Evolutionary conservation across 2,888 invertebrate species (phyloP), one percentile per base, ranked within the genome.

Genomic region (Campaea margaritaria): DNA sequence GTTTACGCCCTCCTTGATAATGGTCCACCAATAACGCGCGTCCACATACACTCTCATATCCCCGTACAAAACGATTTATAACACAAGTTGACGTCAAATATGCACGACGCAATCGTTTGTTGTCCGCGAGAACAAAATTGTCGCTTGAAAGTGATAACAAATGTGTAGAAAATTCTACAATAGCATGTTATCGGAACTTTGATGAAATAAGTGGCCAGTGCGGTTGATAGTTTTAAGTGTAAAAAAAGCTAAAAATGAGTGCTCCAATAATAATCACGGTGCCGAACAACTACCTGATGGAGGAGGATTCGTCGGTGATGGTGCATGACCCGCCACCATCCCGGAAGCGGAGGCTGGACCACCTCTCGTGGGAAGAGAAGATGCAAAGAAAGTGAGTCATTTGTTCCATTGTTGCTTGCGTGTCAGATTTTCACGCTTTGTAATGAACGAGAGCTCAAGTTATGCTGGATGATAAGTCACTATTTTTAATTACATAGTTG

Each of bases 301-400:
- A 87, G 34, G 81, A 86, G 74, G 86, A 89, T 46, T 76, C 85
- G 41, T 77, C 85, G 67, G 83, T 84, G 60, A 72, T 83, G 48
- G 75, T 87, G 65, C 87, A 87, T 68, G 77, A 83, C 64, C 77
- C 87, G 34, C 78, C 83, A 55, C 82, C 87, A 45, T 89, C 92
- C 61, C 81, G 92, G 75, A 97, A 97, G 82, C 93, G 97, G 57
- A 93, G 96, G 53, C 89, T 97, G 74, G 97, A 97, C 82, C 97
- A 97, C 82, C 87, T 97, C 43, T 93, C 96, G 60, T 96, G 96
- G 95, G 97, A 97, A 78, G 97, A 97, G 83, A 97, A 97, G 82
- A 93, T 97, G 75, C 96, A 97, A 85, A 93, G 97, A 81, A 97
- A 97, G 97, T 97, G 89, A 93, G 96, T 94, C 43, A 58, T 68